A percentile compares a stretch with the other conserved stretches of the same genome.
These are phyloP conservation scores for Lysiphlebus fabarum DNA, from an alignment of 1,140 invertebrate species.

Conservation along the genomic window DNA sequence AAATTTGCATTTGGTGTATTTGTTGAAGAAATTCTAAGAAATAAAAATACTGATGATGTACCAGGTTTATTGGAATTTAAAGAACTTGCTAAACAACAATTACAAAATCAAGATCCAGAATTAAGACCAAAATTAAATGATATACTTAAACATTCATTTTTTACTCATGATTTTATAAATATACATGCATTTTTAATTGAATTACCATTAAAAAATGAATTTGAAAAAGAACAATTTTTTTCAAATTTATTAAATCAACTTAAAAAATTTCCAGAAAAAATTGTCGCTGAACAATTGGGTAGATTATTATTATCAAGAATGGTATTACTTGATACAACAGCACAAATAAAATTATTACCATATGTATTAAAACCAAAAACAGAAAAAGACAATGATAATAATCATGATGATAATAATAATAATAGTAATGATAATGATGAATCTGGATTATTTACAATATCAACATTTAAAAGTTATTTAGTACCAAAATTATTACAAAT, in stretches of 20 bases:
- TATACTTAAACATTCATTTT: slow-evolving; percentile 70
- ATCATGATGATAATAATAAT: no score
- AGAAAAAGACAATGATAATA: neutral
- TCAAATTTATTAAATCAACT: slow-evolving; percentile 64
- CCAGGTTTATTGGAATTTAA: slow-evolving; percentile 66
- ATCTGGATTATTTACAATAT: slow-evolving; percentile 60
- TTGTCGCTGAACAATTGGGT: slow-evolving; percentile 74
- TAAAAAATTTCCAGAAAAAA: slow-evolving; percentile 68
- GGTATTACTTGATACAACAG: slow-evolving; percentile 75
- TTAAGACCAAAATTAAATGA: slow-evolving; percentile 62
- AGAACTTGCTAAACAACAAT: slow-evolving; percentile 62
- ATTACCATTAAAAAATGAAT: slow-evolving; percentile 71
- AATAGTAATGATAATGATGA: slow-evolving; percentile 47
- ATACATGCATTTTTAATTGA: slow-evolving; percentile 79
- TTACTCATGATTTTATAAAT: slow-evolving; percentile 77
- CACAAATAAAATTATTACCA: slow-evolving; percentile 71
- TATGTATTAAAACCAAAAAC: slow-evolving; percentile 67
- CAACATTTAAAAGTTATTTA: slow-evolving; percentile 67
- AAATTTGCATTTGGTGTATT: slow-evolving; percentile 78
- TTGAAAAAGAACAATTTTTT: slow-evolving; percentile 77
- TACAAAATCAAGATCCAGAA: slow-evolving; percentile 62
- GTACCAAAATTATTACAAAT: slow-evolving; percentile 72
- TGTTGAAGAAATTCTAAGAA: slow-evolving; percentile 68
- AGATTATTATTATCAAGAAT: slow-evolving; percentile 74
- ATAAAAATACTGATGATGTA: slow-evolving; percentile 62